A percentile compares a stretch with the other conserved stretches of the same genome.
These are phyloP conservation scores for Champsocephalus esox DNA, from an alignment of 2,797 vertebrate genomes.

Conservation along the genomic window DNA sequence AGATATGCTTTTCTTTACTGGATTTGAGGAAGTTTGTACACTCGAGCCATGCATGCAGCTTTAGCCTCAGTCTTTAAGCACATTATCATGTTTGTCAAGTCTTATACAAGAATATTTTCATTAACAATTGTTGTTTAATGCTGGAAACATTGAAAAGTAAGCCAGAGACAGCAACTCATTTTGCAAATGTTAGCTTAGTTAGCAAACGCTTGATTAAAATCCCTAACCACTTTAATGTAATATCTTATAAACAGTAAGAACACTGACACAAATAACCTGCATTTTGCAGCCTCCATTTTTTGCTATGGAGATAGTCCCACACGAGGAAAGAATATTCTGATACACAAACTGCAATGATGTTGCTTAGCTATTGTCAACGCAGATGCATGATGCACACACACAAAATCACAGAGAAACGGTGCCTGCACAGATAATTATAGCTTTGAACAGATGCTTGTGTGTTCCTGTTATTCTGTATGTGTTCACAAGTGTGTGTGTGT, in stretches of 20 bases:
- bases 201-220: not conserved
- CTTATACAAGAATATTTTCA: not conserved
- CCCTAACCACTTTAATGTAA: not conserved
- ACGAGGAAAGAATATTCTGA: slow-evolving; percentile 20
- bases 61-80: not conserved
- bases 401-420: slow-evolving; percentile 16
- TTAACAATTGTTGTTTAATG: not conserved
- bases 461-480: slow-evolving; percentile 19
- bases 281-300: slow-evolving; percentile 39
- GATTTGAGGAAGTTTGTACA: not conserved
- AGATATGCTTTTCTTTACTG: not conserved
- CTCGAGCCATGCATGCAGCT: not conserved
- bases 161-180: not conserved
- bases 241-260: not conserved
- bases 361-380: slow-evolving; percentile 5
- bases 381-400: not conserved
- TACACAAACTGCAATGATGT: slow-evolving; percentile 1
- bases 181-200: not conserved
- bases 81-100: not conserved
- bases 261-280: slow-evolving; percentile 28
- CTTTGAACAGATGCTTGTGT: slow-evolving; percentile 43
- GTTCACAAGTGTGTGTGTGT: not conserved
- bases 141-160: slow-evolving; percentile 10
- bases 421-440: slow-evolving; percentile 54
- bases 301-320: slow-evolving; percentile 58